Conservation (phyloP, 2,797 vertebrate genomes). For the Ibycter americanus region DNA sequence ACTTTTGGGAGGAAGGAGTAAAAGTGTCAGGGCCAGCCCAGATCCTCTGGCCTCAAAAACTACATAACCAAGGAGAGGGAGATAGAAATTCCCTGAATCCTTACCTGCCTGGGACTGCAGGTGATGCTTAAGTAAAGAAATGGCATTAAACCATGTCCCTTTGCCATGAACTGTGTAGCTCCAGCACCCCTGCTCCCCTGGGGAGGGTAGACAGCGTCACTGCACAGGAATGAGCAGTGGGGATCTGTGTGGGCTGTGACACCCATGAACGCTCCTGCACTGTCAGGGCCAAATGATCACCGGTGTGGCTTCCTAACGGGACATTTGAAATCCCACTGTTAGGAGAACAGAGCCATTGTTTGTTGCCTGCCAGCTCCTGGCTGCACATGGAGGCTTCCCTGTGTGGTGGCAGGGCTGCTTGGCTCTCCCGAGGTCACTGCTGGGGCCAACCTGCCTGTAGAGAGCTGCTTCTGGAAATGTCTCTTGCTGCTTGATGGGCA, state of each 20-base stretch:
- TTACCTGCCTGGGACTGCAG: background rate
- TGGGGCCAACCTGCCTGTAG: fast-evolving
- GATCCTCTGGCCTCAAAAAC: background rate
- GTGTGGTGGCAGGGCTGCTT: background rate
- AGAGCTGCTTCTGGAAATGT: background rate
- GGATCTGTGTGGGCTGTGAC: fast-evolving
- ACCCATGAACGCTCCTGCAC: background rate
- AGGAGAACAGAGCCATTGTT: background rate
- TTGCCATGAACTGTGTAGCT: background rate
- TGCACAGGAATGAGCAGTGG: background rate
- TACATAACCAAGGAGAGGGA: background rate
- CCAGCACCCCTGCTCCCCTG: fast-evolving
- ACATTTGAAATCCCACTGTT: background rate
- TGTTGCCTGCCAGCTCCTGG: background rate
- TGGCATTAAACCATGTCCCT: background rate
- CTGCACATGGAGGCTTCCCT: background rate
- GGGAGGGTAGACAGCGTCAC: background rate
- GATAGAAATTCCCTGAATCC: background rate
- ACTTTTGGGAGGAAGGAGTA: background rate
- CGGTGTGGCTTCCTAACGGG: background rate
- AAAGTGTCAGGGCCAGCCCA: background rate
- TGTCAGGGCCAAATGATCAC: background rate
- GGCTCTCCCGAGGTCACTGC: background rate
- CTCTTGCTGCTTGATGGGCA: background rate
- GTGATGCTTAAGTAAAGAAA: background rate